phyloP scores from a whole-genome alignment of 1,140 invertebrate species.

The Musca vetustissima region DNA sequence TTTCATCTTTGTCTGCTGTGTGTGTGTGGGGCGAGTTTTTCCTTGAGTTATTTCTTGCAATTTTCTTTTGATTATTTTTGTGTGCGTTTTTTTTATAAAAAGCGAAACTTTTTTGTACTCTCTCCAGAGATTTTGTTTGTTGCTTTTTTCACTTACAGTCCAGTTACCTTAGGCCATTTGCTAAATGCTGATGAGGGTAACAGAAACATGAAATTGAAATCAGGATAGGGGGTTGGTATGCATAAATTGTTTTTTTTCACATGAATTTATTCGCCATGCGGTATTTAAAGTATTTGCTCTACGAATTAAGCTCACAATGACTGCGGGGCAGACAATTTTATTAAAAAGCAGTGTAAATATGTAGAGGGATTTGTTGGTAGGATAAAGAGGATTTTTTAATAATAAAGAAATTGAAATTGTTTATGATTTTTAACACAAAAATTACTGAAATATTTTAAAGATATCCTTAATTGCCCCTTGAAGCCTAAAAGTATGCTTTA shows the following conservation, averaged over 20 bases:
- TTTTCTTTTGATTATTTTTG: background rate
- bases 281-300: slow-evolving; percentile 16
- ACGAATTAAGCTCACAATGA: slow-evolving; percentile 29
- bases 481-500: too few relatives aligned
- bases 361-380: background rate
- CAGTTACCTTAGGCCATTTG: too few relatives aligned
- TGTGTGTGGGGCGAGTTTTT: background rate
- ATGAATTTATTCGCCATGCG: background rate
- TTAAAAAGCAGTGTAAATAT: background rate
- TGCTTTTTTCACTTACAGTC: background rate
- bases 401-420: background rate
- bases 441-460: too few relatives aligned
- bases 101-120: background rate
- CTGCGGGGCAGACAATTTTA: slow-evolving; percentile 21
- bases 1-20: too few relatives aligned
- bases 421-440: background rate
- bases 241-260: too few relatives aligned
- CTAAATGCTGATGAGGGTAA: too few relatives aligned
- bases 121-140: background rate
- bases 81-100: too few relatives aligned
- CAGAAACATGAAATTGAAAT: too few relatives aligned
- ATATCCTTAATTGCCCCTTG: too few relatives aligned
- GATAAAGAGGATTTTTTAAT: too few relatives aligned
- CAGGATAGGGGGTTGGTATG: too few relatives aligned
- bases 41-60: too few relatives aligned